phyloP scores from a whole-genome alignment of 2,797 vertebrate genomes.

The Xyrichtys novacula region DNA sequence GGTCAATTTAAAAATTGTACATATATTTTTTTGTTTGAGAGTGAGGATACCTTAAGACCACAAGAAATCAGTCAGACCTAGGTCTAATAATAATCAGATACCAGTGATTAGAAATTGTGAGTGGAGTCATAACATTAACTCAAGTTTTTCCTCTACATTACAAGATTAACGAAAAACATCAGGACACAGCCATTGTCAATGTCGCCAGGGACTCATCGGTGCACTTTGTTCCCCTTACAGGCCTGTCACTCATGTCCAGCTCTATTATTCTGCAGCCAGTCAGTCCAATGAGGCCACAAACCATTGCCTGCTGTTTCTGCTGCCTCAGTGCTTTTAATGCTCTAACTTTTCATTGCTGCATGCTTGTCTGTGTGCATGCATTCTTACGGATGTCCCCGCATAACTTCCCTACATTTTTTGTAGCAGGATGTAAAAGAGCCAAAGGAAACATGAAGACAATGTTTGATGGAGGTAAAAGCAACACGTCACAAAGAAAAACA shows the following conservation, averaged over 20 bases:
- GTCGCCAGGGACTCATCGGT: conserved; percentile 48
- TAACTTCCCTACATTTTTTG: conserved; percentile 56
- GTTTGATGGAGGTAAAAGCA: conserved; percentile 21
- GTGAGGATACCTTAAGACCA: too few species aligned
- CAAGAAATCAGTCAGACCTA: too few species aligned
- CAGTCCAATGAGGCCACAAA: conserved; percentile 73
- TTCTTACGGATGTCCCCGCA: conserved; percentile 52
- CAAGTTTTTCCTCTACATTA: too few species aligned
- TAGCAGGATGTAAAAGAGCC: conserved; percentile 56
- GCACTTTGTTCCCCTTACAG: conserved; percentile 71
- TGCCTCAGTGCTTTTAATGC: conserved; percentile 77
- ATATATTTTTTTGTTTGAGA: too few species aligned
- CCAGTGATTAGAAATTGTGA: too few species aligned
- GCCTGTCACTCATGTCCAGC: conserved; percentile 68
- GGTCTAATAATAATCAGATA: too few species aligned
- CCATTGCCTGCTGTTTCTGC: conserved; percentile 75
- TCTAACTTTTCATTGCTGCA: conserved; percentile 53
- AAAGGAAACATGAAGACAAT: conserved; percentile 52
- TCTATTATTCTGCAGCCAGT: conserved; percentile 73
- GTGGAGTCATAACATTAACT: too few species aligned
- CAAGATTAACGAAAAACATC: too few species aligned
- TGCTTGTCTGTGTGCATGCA: conserved; percentile 43
- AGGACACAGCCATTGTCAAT: conserved; percentile 54
- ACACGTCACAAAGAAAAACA: conserved; percentile 22
- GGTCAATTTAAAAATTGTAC: too few species aligned